Conservation (phyloP, 2,888 invertebrate genomes). For the Physocephala rufipes region DNA sequence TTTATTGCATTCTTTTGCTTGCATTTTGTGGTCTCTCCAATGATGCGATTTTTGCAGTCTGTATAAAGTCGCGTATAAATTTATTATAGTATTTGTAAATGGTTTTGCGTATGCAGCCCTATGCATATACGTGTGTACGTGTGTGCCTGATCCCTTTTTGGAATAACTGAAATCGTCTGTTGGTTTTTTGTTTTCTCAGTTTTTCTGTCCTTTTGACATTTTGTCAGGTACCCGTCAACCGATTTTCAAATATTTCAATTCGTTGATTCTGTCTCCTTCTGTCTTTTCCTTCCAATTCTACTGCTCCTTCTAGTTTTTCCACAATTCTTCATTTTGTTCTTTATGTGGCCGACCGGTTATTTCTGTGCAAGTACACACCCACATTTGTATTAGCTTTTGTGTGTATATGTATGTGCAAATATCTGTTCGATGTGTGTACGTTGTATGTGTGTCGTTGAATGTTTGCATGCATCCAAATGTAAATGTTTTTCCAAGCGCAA, state of each 20-base stretch:
- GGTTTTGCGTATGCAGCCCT: not conserved
- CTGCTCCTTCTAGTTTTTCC: too few relatives aligned
- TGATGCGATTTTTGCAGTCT: too few relatives aligned
- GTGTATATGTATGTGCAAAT: conserved; percentile 13
- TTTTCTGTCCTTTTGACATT: conserved; percentile 32
- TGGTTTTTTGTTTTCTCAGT: not conserved
- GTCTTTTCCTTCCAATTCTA: conserved; percentile 17
- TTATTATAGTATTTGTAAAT: not conserved
- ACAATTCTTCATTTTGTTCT: conserved; percentile 2
- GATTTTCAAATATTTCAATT: conserved; percentile 62
- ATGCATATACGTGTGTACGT: not conserved
- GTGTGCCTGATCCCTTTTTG: not conserved
- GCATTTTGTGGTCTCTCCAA: too few relatives aligned
- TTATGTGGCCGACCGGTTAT: not conserved
- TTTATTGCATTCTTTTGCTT: too few relatives aligned
- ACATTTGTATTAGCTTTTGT: not conserved
- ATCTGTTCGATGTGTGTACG: conserved; percentile 2
- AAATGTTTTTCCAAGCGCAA: conserved; percentile 27
- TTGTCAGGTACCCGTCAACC: conserved; percentile 60
- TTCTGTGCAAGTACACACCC: conserved; percentile 1
- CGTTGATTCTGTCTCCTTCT: conserved; percentile 11
- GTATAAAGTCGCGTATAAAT: too few relatives aligned
- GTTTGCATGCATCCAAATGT: not conserved
- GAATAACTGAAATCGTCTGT: not conserved
- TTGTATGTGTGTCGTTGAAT: conserved; percentile 13